A percentile compares a stretch with the other conserved stretches of the same genome.
Conservation (phyloP, 2,113 vertebrate species). For the Arothron firmamentum region DNA sequence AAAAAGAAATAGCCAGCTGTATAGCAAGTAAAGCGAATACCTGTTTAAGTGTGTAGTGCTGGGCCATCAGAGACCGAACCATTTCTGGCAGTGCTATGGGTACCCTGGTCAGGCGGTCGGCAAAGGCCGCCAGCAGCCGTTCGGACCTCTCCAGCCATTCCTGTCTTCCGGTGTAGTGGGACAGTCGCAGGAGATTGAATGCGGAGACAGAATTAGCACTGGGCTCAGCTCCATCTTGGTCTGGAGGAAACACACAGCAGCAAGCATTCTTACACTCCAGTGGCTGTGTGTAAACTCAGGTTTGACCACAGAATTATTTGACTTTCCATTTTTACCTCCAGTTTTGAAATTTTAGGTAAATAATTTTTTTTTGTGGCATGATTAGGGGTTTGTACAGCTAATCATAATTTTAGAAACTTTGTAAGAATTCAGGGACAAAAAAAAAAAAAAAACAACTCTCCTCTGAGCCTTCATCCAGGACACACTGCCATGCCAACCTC, state of each 20-base stretch:
- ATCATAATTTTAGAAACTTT: background rate
- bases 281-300: background rate
- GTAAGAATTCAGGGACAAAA: background rate
- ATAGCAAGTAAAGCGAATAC: constrained; percentile 51
- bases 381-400: background rate
- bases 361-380: background rate
- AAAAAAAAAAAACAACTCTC: background rate
- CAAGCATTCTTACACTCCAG: background rate
- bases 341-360: too few relatives aligned
- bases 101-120: constrained; percentile 80
- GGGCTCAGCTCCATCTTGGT: constrained; percentile 93
- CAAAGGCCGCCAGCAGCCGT: constrained; percentile 82
- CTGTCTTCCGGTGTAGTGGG: constrained; percentile 76
- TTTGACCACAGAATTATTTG: background rate
- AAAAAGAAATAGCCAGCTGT: background rate
- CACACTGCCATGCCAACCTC: background rate
- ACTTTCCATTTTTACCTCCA: background rate
- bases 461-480: background rate
- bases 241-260: constrained; percentile 58
- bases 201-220: constrained; percentile 84
- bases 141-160: constrained; percentile 82
- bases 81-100: constrained; percentile 88
- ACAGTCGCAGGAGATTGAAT: constrained; percentile 85
- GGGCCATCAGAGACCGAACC: constrained; percentile 77
- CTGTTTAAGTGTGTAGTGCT: constrained; percentile 86